A percentile compares a stretch with the other conserved stretches of the same genome.
Evolutionary conservation across 2,113 vertebrate genomes (phyloP).

Genomic region (Steatornis caripensis): DNA sequence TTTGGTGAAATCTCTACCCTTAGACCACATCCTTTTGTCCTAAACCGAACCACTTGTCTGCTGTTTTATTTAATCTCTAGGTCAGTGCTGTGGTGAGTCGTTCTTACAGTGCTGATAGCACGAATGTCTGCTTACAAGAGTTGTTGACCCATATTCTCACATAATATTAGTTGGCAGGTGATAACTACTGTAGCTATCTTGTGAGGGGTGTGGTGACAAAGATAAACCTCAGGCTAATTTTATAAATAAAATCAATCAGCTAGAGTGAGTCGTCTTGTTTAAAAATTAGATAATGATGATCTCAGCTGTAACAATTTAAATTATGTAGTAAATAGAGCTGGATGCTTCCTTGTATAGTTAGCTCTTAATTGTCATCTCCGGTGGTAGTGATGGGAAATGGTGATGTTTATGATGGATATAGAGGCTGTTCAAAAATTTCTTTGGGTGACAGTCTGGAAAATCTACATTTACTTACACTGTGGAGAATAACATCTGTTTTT

Average conservation of each 20-base stretch:
- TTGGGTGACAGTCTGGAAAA: conserved; percentile 37
- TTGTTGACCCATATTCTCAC: background rate
- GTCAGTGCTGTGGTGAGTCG: background rate
- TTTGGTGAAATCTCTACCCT: background rate
- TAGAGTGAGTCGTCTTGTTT: background rate
- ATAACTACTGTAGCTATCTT: background rate
- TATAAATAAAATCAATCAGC: background rate
- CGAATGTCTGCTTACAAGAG: background rate
- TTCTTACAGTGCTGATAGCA: background rate
- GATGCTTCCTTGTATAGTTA: conserved; percentile 27
- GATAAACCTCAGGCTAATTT: conserved; percentile 8
- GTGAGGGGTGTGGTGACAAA: background rate
- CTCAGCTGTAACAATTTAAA: conserved; percentile 36
- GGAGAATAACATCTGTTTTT: conserved; percentile 15
- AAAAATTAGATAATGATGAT: conserved; percentile 17
- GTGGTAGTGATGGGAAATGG: background rate
- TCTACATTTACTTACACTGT: conserved; percentile 6
- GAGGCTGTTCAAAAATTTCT: conserved; percentile 40
- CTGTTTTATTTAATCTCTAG: background rate
- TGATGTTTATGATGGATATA: conserved; percentile 30
- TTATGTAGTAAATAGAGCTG: conserved; percentile 8
- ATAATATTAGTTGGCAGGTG: conserved; percentile 6
- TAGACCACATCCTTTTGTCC: background rate
- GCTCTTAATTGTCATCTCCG: conserved; percentile 42
- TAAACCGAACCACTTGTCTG: background rate